Conservation (phyloP, 2,888 invertebrate genomes). For the Sericinus montela region DNA sequence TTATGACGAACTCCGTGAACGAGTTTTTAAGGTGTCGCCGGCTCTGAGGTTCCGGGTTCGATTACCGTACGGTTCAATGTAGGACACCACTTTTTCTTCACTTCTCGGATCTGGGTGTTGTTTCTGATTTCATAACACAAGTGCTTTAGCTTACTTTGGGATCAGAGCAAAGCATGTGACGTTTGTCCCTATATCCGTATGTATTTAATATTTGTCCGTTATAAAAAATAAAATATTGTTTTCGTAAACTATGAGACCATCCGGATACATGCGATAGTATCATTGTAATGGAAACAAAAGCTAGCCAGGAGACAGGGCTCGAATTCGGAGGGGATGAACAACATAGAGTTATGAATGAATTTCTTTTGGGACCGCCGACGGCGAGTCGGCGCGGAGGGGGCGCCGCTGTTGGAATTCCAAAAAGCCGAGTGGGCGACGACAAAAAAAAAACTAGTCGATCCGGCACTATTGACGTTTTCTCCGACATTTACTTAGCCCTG, state of each 20-base stretch:
- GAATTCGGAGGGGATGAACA: slow-evolving; percentile 26
- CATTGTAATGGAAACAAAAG: slow-evolving; percentile 31
- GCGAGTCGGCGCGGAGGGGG: slow-evolving; percentile 29
- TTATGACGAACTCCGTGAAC: no score
- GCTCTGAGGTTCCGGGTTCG: no score
- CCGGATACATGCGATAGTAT: slow-evolving; percentile 41
- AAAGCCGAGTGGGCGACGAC: slow-evolving; percentile 66
- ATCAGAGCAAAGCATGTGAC: no score
- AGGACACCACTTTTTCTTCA: no score
- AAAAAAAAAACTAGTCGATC: slow-evolving; percentile 47
- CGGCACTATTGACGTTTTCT: slow-evolving; percentile 49
- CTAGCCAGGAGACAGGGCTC: slow-evolving; percentile 19
- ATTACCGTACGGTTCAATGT: no score
- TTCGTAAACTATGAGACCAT: slow-evolving; percentile 53
- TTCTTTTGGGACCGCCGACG: slow-evolving; percentile 45
- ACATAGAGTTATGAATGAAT: slow-evolving; percentile 73
- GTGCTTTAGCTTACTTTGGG: no score
- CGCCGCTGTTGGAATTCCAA: slow-evolving; percentile 59
- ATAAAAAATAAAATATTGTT: slow-evolving; percentile 43
- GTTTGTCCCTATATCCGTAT: no score
- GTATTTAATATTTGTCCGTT: no score
- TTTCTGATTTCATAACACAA: no score
- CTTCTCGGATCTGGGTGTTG: no score
- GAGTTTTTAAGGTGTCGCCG: no score
- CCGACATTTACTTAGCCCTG: slow-evolving; percentile 19